Percentiles rank a stretch among this genome's conserved stretches.
Evolutionary conservation across 1,140 invertebrate genomes (phyloP).

Genomic region (Caerostris darwini): DNA sequence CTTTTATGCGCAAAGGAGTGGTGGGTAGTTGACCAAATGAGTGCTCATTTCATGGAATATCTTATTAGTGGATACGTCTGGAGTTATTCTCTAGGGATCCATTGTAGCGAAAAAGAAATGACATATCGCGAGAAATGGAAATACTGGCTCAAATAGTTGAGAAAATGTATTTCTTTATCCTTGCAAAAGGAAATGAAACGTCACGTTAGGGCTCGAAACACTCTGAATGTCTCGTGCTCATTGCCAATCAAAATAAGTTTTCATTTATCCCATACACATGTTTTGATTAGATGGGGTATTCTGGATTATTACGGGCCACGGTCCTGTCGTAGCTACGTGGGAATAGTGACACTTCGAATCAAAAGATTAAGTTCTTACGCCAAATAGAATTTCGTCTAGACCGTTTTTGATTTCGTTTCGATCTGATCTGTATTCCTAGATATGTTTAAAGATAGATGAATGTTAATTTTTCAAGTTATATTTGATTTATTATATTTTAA

Average conservation of each 20-base stretch:
- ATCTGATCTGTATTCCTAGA: too few species aligned
- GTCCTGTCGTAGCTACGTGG: background rate
- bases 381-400: too few species aligned
- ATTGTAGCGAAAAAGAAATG: slow-evolving; percentile 23
- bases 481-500: too few species aligned
- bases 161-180: background rate
- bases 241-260: background rate
- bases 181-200: slow-evolving; percentile 13
- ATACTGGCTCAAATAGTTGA: background rate
- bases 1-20: background rate
- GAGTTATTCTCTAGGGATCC: background rate
- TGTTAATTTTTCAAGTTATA: too few species aligned
- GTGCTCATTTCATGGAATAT: slow-evolving; percentile 4
- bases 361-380: too few species aligned
- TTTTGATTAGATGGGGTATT: too few species aligned
- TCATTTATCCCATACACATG: background rate
- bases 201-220: background rate
- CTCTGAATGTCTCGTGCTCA: background rate
- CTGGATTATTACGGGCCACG: background rate
- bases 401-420: too few species aligned
- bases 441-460: too few species aligned
- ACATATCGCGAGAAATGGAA: slow-evolving; percentile 36
- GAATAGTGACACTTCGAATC: too few species aligned
- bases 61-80: slow-evolving; percentile 35
- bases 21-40: background rate